Evolutionary conservation across 2,797 vertebrate species (phyloP).

Genomic region (Clarias fuscus): DNA sequence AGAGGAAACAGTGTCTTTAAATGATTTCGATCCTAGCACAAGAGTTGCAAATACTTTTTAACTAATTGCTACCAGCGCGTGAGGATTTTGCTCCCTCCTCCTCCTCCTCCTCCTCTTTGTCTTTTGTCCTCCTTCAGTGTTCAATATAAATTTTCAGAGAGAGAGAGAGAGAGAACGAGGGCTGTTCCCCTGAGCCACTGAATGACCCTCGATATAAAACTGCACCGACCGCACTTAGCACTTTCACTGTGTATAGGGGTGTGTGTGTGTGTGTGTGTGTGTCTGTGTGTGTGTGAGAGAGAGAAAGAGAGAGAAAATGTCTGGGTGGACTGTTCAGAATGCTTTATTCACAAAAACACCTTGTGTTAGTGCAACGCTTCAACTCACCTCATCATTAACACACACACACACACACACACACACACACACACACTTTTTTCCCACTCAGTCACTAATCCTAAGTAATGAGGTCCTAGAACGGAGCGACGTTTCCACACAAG

Average conservation of each 20-base stretch:
- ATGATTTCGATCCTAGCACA: slow-evolving; percentile 91
- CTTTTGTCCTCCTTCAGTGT: slow-evolving; percentile 65
- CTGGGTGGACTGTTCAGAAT: neutral
- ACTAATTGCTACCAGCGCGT: slow-evolving; percentile 99
- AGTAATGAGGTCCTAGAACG: slow-evolving; percentile 75
- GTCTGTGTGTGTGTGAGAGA: neutral
- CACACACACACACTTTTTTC: neutral
- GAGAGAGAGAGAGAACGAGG: slow-evolving; percentile 87
- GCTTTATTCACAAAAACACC: neutral
- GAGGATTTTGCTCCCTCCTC: slow-evolving; percentile 81
- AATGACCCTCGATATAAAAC: slow-evolving; percentile 85
- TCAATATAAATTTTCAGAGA: slow-evolving; percentile 99
- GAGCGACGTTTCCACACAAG: neutral
- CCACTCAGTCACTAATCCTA: slow-evolving; percentile 76
- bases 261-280: neutral
- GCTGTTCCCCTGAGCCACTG: slow-evolving; percentile 84
- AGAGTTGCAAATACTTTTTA: slow-evolving; percentile 97
- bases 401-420: slow-evolving; percentile 8
- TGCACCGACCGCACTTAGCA: slow-evolving; percentile 92
- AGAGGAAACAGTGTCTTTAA: slow-evolving; percentile 74
- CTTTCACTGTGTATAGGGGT: slow-evolving; percentile 68
- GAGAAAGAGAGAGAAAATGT: neutral
- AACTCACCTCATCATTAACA: neutral
- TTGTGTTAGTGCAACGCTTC: neutral
- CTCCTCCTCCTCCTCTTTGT: slow-evolving; percentile 75